Evolutionary conservation across 2,888 invertebrate genomes (phyloP), one percentile per base, ranked within the genome.

Genomic region (Zaprionus obscuricornis): DNA sequence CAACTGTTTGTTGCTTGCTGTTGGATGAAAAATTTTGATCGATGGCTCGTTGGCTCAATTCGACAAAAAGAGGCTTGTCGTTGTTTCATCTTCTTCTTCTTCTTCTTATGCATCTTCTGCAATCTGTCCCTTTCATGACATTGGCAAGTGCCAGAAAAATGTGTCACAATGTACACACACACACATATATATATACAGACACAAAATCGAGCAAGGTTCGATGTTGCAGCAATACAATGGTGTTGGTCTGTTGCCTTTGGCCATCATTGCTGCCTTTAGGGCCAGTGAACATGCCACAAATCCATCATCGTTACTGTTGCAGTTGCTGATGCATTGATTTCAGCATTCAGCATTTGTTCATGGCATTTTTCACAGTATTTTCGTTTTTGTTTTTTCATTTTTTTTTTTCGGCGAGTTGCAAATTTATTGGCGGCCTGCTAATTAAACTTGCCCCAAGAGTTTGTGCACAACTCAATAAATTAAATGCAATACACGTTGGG

Each of bases 401-500:
- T 17, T 14, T 11, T n/a, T 24, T 29, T 33, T 24, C 34, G 8
- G 27, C 26, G n/a, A 16, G 31, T 57, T 34, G 52, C 27, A 50
- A 52, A 50, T 54, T 56, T 65, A 66, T 52, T 52, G 37, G 31
- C 36, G 42, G 62, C 20, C 42, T 63, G 58, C 63, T 63, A 64
- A 69, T 64, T 68, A 68, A 51, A 54, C 49, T 36, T 31, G 37
- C 31, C 11, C 16, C 7, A 4, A 27, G 27, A 24, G 10, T 47
- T 27, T 29, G 47, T 8, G 7, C 33, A 29, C 52, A 50, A 58
- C 50, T 66, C 57, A 62, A 67, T 67, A 67, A 66, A 67, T 67
- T 66, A 50, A 66, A 50, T 57, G 57, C 62, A 66, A 50, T 57
- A 54, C 62, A 62, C 52, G 36, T 49, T 49, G 51, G 37, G 24